Evolutionary conservation across 2,888 invertebrate species (phyloP).

Genomic region (Dryobota labecula): DNA sequence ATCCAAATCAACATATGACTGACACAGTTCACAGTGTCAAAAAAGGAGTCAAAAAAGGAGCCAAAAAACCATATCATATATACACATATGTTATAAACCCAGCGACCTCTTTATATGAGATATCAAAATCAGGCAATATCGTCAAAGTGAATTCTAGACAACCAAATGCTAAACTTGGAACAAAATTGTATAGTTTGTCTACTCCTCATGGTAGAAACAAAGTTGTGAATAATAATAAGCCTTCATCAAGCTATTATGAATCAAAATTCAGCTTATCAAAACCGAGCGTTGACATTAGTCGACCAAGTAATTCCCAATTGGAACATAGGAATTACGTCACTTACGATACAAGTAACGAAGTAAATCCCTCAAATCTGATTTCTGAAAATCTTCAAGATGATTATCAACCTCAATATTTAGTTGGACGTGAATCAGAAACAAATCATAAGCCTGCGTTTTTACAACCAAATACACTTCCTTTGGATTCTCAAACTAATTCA

Average conservation of each 20-base stretch:
- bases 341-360: background rate
- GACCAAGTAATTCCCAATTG: background rate
- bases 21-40: background rate
- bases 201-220: background rate
- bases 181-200: background rate
- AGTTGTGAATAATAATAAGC: background rate
- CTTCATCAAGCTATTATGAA: background rate
- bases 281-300: background rate
- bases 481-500: background rate
- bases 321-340: background rate
- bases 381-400: background rate
- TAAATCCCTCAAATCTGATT: background rate
- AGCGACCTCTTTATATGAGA: background rate
- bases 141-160: background rate
- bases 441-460: background rate
- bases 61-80: conserved; percentile 20
- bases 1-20: background rate
- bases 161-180: background rate
- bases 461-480: background rate
- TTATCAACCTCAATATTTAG: background rate
- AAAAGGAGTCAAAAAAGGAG: background rate
- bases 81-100: conserved; percentile 41
- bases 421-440: background rate
- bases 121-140: background rate
- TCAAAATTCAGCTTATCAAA: background rate